Evolutionary conservation across 2,113 vertebrate species (phyloP).

Genomic region (Apodemus sylvaticus): DNA sequence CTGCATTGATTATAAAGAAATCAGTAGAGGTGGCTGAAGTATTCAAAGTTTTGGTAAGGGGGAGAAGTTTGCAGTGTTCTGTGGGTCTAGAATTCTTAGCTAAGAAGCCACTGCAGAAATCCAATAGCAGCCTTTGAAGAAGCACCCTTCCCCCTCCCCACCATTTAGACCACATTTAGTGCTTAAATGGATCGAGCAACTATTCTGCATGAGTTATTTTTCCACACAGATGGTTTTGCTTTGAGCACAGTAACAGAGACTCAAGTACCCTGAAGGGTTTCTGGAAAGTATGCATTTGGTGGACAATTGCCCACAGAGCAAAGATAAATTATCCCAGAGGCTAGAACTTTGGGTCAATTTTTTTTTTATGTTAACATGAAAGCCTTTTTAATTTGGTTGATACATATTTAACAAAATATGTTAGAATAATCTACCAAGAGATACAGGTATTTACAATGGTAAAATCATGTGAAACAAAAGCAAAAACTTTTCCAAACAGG

Average conservation of each 20-base stretch:
- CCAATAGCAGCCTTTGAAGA: accelerated
- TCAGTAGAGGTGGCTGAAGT: background rate
- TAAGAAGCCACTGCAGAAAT: background rate
- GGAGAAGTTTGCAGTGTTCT: background rate
- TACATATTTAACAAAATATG: slow-evolving; percentile 71
- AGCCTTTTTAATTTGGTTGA: slow-evolving; percentile 70
- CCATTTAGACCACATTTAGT: background rate
- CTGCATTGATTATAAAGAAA: background rate
- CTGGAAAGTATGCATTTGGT: background rate
- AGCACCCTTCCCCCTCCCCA: background rate
- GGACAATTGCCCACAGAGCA: background rate
- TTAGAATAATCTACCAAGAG: slow-evolving; percentile 58
- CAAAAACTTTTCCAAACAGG: slow-evolving; percentile 12
- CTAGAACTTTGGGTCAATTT: background rate
- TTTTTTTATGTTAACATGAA: slow-evolving; percentile 46
- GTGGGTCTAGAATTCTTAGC: background rate
- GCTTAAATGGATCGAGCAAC: background rate
- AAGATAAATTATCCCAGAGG: background rate
- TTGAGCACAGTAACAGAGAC: background rate
- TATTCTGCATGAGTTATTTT: background rate
- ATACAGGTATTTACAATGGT: slow-evolving; percentile 63
- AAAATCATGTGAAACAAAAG: slow-evolving; percentile 55
- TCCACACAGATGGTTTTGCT: slow-evolving; percentile 22
- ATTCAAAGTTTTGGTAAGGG: background rate
- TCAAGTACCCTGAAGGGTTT: background rate